Conservation (phyloP, 1,140 invertebrate species). For the Ceratitis capitata region DNA sequence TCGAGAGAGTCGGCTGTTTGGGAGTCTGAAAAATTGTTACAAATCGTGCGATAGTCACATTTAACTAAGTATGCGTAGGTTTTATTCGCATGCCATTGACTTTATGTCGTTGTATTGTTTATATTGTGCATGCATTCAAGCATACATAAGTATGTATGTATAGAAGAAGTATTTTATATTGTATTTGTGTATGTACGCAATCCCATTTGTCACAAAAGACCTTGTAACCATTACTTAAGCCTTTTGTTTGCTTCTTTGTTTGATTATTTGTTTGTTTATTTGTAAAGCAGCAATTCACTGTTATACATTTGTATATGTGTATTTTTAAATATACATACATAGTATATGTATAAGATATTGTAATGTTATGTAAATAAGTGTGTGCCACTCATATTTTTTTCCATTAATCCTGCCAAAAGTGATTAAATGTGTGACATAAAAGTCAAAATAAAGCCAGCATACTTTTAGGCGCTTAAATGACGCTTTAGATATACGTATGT, state of each 20-base stretch:
- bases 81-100: neutral
- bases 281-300: too few species aligned
- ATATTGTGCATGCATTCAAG: too few species aligned
- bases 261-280: neutral
- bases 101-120: neutral
- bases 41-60: neutral
- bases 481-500: neutral
- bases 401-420: neutral
- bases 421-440: neutral
- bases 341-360: too few species aligned
- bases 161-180: neutral
- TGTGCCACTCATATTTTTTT: neutral
- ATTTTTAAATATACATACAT: neutral
- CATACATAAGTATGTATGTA: neutral
- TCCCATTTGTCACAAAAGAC: neutral
- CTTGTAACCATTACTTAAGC: slow-evolving; percentile 15
- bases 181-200: neutral
- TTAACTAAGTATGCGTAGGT: neutral
- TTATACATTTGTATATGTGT: neutral
- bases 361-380: too few species aligned
- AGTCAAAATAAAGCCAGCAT: neutral
- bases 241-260: neutral
- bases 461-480: slow-evolving; percentile 10
- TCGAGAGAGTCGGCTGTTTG: neutral
- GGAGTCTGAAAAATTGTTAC: neutral